A percentile compares a stretch with the other conserved stretches of the same genome.
phyloP scores from a whole-genome alignment of 1,140 invertebrate species.

The Tribolium castaneum region DNA sequence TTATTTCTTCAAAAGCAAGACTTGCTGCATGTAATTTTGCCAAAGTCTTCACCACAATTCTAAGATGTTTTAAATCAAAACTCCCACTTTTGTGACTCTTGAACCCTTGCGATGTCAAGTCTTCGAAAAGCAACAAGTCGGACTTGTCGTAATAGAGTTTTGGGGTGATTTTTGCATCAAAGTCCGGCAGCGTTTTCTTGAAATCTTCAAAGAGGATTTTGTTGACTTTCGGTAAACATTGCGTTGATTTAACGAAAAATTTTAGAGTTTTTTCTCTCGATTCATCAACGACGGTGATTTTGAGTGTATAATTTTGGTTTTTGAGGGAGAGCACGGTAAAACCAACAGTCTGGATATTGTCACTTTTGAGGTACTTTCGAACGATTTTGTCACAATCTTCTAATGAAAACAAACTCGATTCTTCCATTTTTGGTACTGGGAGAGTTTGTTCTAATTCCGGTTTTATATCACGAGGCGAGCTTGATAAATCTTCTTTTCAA shows the following conservation, averaged over 20 bases:
- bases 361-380: not conserved
- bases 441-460: not conserved
- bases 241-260: not conserved
- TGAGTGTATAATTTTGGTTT: not conserved
- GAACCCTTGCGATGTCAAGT: too few species aligned
- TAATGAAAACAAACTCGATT: not conserved
- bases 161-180: not conserved
- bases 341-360: not conserved
- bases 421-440: not conserved
- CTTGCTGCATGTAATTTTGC: too few species aligned
- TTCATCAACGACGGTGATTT: not conserved
- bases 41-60: too few species aligned
- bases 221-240: not conserved
- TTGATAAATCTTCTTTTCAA: slow-evolving; percentile 6
- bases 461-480: not conserved
- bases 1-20: too few species aligned
- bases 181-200: not conserved
- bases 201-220: not conserved
- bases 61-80: too few species aligned
- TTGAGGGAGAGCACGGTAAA: not conserved
- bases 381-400: not conserved
- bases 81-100: too few species aligned
- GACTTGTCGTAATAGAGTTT: not conserved
- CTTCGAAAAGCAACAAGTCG: not conserved
- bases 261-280: not conserved